Percentiles rank a stretch among this genome's conserved stretches.
Conservation (phyloP, 2,888 invertebrate genomes). For the Protonemura montana region DNA sequence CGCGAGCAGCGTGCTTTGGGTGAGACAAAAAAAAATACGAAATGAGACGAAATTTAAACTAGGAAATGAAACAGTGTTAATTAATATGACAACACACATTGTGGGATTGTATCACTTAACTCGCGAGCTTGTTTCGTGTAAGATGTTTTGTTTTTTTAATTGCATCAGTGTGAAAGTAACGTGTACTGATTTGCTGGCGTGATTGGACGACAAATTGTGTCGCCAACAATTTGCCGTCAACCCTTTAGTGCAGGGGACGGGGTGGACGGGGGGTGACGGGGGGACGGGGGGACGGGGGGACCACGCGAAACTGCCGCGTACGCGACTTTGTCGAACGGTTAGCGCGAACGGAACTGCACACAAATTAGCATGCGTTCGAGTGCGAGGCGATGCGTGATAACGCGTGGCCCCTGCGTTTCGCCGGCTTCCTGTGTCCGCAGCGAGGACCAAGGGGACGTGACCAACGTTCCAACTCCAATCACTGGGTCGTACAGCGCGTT, state of each 20-base stretch:
- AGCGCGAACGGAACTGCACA: slow-evolving; percentile 23
- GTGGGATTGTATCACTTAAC: background rate
- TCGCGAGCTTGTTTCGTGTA: background rate
- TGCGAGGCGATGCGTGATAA: background rate
- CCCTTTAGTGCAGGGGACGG: no score
- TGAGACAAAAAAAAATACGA: background rate
- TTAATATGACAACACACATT: background rate
- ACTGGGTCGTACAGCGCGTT: no score
- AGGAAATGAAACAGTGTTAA: background rate
- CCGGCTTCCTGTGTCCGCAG: background rate
- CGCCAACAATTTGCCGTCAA: no score
- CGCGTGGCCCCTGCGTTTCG: background rate
- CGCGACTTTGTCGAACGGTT: background rate
- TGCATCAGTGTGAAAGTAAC: background rate
- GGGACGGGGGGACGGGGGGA: background rate
- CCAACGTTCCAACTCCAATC: no score
- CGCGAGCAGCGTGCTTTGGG: background rate
- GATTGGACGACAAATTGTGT: no score
- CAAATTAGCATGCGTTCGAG: background rate
- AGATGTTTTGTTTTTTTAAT: background rate
- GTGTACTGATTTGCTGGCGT: no score
- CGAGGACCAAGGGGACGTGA: background rate
- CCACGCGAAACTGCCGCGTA: background rate
- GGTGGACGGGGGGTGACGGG: no score
- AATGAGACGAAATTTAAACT: background rate